Evolutionary conservation across 2,797 vertebrate species (phyloP), one percentile per base, ranked within the genome.

Genomic region (Synanceia verrucosa): DNA sequence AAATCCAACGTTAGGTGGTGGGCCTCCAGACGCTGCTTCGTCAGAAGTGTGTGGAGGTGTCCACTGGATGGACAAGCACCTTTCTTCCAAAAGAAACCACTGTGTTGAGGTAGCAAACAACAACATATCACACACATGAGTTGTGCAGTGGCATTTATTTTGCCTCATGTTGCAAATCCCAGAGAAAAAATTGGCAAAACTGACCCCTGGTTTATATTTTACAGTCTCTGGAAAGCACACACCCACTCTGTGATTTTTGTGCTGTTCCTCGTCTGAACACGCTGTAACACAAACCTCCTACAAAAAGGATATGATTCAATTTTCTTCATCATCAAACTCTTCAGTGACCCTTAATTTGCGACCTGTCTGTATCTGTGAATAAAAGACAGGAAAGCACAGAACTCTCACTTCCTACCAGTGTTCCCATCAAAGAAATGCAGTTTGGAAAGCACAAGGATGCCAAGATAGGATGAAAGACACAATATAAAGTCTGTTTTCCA

Each of bases 361-460:
- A 31, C 18, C 18, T 12, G 50, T 31, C 31, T 26, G 24, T 31
- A 23, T 61, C 24, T 36, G 34, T 23, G 24, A 29, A 36, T 29
- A 14, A 28, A 23, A 61, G 21, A 21, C 12, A 26, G 36, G 34
- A 36, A 33, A 34, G 23, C 57, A 11, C n/a, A 9, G 23, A 51
- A 44, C 44, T 33, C 44, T 24, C 9, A 29, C 21, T 46, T 44
- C 23, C 26, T 51, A 12, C 3, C 28, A 3, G 13, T 31, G 19
- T 34, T 43, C 28, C 34, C 12, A 62, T 70, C 21, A 53, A 48
- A 51, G 24, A 53, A 44, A 33, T 31, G 46, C 6, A 51, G 9
- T 66, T n/a, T 9, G 39, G 28, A 58, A 62, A 58, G 37, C n/a
- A 56, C 33, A 66, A 48, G 47, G 34, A 62, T 16, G 65, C 24